Evolutionary conservation across 2,797 vertebrate genomes (phyloP).

Genomic region (Calcarius lapponicus): DNA sequence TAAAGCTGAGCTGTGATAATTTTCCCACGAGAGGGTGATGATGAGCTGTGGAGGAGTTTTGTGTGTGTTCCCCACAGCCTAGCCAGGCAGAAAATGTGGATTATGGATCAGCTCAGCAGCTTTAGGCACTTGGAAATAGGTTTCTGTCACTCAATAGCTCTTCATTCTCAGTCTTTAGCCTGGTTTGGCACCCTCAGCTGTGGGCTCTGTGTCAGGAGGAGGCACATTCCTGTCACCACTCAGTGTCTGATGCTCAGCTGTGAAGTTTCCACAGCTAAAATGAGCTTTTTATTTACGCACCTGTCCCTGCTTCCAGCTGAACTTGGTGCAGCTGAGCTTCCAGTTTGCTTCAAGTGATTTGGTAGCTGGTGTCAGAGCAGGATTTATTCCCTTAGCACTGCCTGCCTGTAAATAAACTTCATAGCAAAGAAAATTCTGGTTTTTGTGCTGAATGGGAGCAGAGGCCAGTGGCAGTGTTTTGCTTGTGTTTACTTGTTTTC

Average conservation of each 20-base stretch:
- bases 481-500: too few species aligned
- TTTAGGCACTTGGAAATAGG: neutral
- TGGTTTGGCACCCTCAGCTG: neutral
- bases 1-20: neutral
- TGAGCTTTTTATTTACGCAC: neutral
- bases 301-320: neutral
- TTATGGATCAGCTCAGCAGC: neutral
- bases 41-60: neutral
- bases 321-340: neutral
- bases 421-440: neutral
- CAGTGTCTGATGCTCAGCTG: neutral
- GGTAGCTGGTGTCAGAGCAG: neutral
- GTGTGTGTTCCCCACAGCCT: neutral
- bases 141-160: neutral
- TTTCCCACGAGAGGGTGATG: slow-evolving; percentile 22
- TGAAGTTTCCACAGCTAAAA: neutral
- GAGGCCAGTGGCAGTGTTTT: neutral
- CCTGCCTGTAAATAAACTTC: neutral
- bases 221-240: neutral
- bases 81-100: neutral
- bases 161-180: neutral
- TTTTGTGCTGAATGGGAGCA: neutral
- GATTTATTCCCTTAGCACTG: neutral
- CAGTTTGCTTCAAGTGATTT: neutral
- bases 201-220: neutral